These are phyloP conservation scores for Platysternon megacephalum DNA, from an alignment of 2,113 vertebrate species.

Conservation along the genomic window DNA sequence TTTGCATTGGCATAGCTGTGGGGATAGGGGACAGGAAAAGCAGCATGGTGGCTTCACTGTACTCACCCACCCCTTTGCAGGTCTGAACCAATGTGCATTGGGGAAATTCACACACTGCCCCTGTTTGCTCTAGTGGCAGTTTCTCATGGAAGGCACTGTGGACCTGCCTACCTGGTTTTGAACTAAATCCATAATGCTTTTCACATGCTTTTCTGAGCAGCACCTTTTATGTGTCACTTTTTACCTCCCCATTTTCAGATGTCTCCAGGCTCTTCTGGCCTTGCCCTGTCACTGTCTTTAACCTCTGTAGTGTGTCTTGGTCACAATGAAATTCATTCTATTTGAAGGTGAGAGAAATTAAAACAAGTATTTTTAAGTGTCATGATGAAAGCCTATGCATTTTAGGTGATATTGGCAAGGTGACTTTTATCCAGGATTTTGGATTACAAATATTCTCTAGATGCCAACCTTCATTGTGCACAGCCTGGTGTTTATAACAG, in stretches of 20 bases:
- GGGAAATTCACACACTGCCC: background rate
- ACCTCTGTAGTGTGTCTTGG: background rate
- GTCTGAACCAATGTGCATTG: accelerated
- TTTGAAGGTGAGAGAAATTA: background rate
- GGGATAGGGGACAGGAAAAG: background rate
- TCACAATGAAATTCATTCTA: background rate
- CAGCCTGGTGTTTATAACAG: accelerated
- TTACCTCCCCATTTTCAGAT: background rate
- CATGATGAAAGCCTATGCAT: background rate
- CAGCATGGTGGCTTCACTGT: background rate
- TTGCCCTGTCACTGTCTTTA: background rate
- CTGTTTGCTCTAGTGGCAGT: accelerated
- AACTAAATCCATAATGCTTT: background rate
- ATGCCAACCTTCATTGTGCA: background rate
- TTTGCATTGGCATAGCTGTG: background rate
- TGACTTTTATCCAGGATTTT: background rate
- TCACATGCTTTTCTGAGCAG: background rate
- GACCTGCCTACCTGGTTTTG: accelerated
- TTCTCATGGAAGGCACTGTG: background rate
- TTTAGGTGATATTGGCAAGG: background rate
- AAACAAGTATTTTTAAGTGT: background rate
- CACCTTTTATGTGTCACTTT: accelerated
- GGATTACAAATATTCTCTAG: background rate
- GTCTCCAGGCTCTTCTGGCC: accelerated
- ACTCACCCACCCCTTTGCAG: background rate